Conservation (phyloP, 2,113 vertebrate genomes). For the Centropristis striata region DNA sequence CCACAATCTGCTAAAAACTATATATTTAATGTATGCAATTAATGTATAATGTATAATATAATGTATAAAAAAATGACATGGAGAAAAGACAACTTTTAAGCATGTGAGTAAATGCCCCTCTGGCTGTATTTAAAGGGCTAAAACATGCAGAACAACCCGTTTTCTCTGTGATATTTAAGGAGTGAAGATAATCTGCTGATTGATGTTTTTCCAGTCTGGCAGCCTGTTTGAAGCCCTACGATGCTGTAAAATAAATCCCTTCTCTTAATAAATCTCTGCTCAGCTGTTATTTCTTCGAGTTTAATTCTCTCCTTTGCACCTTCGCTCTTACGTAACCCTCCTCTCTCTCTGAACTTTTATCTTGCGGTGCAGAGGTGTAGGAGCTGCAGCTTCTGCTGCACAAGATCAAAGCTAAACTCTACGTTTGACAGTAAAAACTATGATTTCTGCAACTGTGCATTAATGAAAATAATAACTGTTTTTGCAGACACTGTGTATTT, state of each 20-base stretch:
- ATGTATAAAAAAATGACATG: too few relatives aligned
- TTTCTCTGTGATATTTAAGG: background rate
- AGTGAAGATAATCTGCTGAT: background rate
- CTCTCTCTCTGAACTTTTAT: background rate
- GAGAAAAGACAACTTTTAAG: too few relatives aligned
- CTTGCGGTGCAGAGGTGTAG: background rate
- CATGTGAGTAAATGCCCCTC: too few relatives aligned
- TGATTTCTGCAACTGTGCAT: too few relatives aligned
- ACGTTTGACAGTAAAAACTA: too few relatives aligned
- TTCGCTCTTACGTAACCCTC: background rate
- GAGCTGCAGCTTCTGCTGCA: background rate
- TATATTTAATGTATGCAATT: too few relatives aligned
- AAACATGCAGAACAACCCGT: background rate
- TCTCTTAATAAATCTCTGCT: background rate
- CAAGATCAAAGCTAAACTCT: background rate
- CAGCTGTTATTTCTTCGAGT: background rate
- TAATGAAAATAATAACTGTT: conserved; percentile 22
- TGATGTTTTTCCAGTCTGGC: conserved; percentile 24
- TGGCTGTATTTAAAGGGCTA: too few relatives aligned
- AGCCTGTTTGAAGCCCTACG: background rate
- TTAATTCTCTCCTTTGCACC: background rate
- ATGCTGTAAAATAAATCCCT: background rate
- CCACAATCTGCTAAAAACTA: too few relatives aligned
- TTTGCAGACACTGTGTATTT: conserved; percentile 94
- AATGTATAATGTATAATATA: too few relatives aligned